Evolutionary conservation across 2,797 vertebrate genomes (phyloP).

Genomic region (Peromyscus nudipes): DNA sequence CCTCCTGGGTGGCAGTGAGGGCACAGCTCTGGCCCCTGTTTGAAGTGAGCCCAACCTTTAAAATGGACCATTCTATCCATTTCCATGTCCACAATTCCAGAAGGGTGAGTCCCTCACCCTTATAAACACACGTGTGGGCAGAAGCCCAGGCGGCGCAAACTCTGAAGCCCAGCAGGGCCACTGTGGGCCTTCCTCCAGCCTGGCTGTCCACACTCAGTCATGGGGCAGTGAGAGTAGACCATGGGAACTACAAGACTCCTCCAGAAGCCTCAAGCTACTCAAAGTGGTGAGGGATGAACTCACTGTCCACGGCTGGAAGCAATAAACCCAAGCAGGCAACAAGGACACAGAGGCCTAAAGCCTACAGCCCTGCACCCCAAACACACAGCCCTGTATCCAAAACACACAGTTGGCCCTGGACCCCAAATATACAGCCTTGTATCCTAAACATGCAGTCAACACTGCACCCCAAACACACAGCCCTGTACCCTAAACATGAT

Average conservation of each 20-base stretch:
- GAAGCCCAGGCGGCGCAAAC: not conserved
- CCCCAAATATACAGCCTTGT: not conserved
- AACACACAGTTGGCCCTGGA: not conserved
- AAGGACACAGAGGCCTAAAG: not conserved
- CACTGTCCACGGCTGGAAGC: not conserved
- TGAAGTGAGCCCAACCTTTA: not conserved
- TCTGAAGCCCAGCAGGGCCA: not conserved
- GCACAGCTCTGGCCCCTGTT: not conserved
- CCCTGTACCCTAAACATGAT: not conserved
- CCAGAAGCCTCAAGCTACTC: not conserved
- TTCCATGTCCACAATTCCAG: not conserved
- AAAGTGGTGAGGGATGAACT: not conserved
- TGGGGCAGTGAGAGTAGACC: not conserved
- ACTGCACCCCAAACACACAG: not conserved
- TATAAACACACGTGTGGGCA: not conserved
- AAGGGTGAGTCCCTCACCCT: not conserved
- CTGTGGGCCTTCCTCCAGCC: not conserved
- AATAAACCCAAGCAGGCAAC: not conserved
- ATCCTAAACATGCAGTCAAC: not conserved
- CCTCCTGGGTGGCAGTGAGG: not conserved
- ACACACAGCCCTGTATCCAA: not conserved
- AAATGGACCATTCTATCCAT: not conserved
- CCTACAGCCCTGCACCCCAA: not conserved
- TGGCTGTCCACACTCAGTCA: not conserved
- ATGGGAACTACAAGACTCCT: not conserved